Evolutionary conservation across 2,888 invertebrate genomes (phyloP).

Genomic region (Pyrgus malvae): DNA sequence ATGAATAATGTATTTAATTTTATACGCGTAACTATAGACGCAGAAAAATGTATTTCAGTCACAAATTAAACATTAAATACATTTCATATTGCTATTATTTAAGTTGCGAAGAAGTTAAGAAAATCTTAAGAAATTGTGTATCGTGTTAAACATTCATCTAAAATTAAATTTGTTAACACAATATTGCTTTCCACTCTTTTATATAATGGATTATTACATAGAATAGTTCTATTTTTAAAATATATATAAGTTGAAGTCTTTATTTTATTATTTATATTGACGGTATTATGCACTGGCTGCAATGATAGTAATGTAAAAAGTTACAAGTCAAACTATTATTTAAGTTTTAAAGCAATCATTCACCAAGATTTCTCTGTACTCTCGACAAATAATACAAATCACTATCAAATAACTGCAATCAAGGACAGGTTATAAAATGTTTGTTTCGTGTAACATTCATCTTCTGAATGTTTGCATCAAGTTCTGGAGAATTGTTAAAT

Average conservation of each 20-base stretch:
- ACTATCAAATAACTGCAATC: too few species aligned
- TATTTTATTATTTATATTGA: neutral
- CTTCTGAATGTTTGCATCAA: constrained; percentile 8
- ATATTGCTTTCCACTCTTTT: constrained; percentile 2
- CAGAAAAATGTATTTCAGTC: too few species aligned
- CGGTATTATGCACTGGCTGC: neutral
- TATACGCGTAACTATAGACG: neutral
- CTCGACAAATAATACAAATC: neutral
- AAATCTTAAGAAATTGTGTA: too few species aligned
- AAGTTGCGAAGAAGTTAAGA: too few species aligned
- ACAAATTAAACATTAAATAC: too few species aligned
- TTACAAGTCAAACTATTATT: constrained; percentile 12
- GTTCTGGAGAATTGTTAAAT: neutral
- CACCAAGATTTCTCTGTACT: too few species aligned
- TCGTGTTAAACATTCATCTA: neutral
- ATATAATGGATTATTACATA: neutral
- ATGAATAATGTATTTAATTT: neutral
- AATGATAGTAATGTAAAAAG: constrained; percentile 6
- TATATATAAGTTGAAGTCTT: neutral
- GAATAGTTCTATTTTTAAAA: too few species aligned
- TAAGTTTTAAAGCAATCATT: constrained; percentile 6
- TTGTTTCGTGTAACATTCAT: constrained; percentile 1
- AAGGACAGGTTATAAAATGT: too few species aligned
- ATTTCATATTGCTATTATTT: too few species aligned
- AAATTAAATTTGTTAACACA: neutral